phyloP scores from a whole-genome alignment of 2,113 vertebrate species.

The Chrysemys picta region DNA sequence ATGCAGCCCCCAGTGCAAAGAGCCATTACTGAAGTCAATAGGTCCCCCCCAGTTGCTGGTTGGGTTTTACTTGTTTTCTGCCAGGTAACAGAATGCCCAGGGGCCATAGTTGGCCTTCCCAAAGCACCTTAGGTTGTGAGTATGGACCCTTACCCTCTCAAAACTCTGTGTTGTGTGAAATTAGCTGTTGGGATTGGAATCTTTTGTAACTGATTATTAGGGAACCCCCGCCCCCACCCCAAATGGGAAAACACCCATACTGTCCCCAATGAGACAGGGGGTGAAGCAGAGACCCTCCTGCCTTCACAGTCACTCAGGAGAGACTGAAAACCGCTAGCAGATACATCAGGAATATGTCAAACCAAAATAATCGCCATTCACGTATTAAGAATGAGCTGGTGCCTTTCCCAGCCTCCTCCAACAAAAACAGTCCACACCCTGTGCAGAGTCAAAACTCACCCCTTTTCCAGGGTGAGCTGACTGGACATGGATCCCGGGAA shows the following conservation, averaged over 20 bases:
- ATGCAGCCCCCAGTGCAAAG: not conserved
- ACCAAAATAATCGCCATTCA: not conserved
- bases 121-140: not conserved
- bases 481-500: not conserved
- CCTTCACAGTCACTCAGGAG: not conserved
- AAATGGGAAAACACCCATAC: not conserved
- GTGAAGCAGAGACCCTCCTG: not conserved
- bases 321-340: not conserved
- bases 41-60: not conserved
- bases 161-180: not conserved
- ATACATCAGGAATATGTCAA: not conserved
- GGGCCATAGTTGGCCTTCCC: not conserved
- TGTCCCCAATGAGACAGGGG: not conserved
- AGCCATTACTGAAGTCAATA: not conserved
- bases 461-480: not conserved
- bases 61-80: not conserved
- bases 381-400: not conserved
- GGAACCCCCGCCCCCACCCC: not conserved
- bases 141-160: not conserved
- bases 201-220: not conserved
- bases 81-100: not conserved
- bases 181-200: not conserved
- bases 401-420: not conserved
- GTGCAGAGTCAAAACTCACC: not conserved
- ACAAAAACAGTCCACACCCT: not conserved